phyloP scores from a whole-genome alignment of 2,797 vertebrate species.

The Pantherophis alleghaniensis region DNA sequence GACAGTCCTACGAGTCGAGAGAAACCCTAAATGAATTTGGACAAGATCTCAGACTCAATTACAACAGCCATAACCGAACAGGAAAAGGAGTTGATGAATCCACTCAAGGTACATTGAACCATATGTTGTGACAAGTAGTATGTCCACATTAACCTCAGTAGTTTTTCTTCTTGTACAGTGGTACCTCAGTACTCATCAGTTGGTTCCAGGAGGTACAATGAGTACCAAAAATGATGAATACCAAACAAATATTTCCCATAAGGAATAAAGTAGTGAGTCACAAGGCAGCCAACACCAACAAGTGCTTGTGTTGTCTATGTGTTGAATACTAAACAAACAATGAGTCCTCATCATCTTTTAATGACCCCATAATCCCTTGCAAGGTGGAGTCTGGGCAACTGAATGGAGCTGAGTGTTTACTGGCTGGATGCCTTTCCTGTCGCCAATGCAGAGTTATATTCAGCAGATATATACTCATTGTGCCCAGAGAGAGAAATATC shows the following conservation, averaged over 20 bases:
- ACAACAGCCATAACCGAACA: slow-evolving; percentile 86
- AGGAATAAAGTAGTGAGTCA: neutral
- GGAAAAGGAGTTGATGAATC: slow-evolving; percentile 85
- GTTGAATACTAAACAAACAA: neutral
- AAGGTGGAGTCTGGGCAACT: too few species aligned
- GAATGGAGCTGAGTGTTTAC: too few species aligned
- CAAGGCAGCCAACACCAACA: neutral
- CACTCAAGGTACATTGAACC: slow-evolving; percentile 81
- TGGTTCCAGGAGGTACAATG: neutral
- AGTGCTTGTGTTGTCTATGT: neutral
- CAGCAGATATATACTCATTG: too few species aligned
- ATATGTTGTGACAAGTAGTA: neutral
- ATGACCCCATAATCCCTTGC: too few species aligned
- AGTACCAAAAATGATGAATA: neutral
- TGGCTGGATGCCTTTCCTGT: too few species aligned
- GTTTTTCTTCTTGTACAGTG: neutral
- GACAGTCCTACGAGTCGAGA: slow-evolving; percentile 89
- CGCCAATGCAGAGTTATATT: too few species aligned
- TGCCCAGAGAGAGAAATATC: too few species aligned
- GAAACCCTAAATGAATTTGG: slow-evolving; percentile 93
- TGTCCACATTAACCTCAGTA: neutral
- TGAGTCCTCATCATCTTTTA: neutral
- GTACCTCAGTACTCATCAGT: neutral
- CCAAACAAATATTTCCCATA: neutral
- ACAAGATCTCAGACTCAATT: slow-evolving; percentile 89